Evolutionary conservation across 1,140 invertebrate species (phyloP), one percentile per base, ranked within the genome.

Genomic region (Eumeta japonica): DNA sequence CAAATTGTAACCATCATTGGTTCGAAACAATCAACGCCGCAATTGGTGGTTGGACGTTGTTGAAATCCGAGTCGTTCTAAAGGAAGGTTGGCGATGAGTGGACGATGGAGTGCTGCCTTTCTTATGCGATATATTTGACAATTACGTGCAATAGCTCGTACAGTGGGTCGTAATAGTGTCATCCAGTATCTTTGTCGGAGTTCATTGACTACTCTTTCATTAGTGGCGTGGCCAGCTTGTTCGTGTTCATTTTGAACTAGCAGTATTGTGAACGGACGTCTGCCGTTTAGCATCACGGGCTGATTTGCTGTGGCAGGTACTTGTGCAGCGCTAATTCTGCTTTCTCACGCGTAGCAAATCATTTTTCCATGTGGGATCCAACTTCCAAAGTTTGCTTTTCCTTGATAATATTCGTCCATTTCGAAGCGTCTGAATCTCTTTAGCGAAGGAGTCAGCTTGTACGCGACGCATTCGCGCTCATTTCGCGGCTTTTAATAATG

Each of bases 161-260:
- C 17, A 2, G 41, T 34, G 14, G 30, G 12, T 9, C 52, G 24
- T 2, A 51, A 18, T 10, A 35, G 28, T 2, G 39, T 16, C 12
- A 56, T 55, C 37, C 41, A 56, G 39, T 38, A 56, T 37, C 27
- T 37, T 16, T 52, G 51, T 35, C 37, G 10, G 2, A 56, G n/a
- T 16, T 55, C 48, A 30, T 50, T 52, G 7, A 62, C 16, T 0
- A 59, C 31, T 1, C 41, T 47, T 32, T 59, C 45, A 1, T 30
- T 39, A 1, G 29, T 48, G 2, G 28, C 37, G 28, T 58, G 50
- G 32, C 16, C 19, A 10, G 17, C 17, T 10, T 19, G 10, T 13
- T 29, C 3, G 24, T 56, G 49, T 28, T 47, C 47, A 9, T 48
- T n/a, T 7, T 29, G 10, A 5, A 50, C 27, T 3, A 55, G 10